Evolutionary conservation across 2,797 vertebrate genomes (phyloP).

Genomic region (Megalops cyprinoides): DNA sequence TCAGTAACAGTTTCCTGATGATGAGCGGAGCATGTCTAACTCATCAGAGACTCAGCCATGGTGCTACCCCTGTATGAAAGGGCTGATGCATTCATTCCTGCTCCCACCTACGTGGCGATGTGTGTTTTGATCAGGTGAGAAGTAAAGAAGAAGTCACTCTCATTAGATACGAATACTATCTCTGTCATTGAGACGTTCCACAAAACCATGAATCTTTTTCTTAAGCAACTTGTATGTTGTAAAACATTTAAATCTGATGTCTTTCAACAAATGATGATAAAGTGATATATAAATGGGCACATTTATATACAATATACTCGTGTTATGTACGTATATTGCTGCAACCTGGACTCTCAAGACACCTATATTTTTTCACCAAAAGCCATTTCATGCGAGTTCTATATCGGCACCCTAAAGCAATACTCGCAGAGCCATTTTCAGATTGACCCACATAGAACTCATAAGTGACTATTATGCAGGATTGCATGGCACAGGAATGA

Average conservation of each 20-base stretch:
- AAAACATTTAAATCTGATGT: not conserved
- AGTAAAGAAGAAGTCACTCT: not conserved
- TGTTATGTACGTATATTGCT: no score
- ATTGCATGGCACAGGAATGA: not conserved
- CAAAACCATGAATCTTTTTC: not conserved
- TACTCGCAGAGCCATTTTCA: not conserved
- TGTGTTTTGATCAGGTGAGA: not conserved
- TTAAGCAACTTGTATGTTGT: not conserved
- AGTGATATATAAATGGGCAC: not conserved
- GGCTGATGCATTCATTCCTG: no score
- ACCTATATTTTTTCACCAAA: no score
- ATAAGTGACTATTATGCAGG: not conserved
- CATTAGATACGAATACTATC: not conserved
- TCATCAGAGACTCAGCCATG: no score
- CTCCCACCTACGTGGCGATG: not conserved
- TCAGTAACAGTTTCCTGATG: conserved; percentile 6
- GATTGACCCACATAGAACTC: not conserved
- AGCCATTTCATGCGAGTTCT: not conserved
- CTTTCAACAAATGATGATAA: not conserved
- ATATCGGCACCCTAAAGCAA: not conserved
- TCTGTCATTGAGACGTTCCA: not conserved
- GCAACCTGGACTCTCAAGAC: not conserved
- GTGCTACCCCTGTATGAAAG: no score
- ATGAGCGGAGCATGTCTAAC: not conserved
- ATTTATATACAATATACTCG: no score